Conservation (phyloP, 2,888 invertebrate species). For the Orthonevra nobilis region DNA sequence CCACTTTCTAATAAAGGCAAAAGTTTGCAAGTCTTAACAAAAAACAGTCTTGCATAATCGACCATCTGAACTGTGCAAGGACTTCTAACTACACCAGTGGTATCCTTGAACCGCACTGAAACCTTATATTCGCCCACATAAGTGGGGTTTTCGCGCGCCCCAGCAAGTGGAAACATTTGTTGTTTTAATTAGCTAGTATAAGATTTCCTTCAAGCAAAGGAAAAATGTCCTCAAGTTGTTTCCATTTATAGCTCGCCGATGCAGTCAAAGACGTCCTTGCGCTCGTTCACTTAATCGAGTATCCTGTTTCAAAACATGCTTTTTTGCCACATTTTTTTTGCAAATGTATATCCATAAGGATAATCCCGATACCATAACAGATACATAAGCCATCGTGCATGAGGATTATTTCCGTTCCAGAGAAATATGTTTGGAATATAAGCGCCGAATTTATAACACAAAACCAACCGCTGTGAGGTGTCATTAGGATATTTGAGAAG, state of each 20-base stretch:
- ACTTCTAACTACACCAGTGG: not conserved
- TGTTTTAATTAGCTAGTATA: conserved; percentile 18
- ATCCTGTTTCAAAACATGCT: not conserved
- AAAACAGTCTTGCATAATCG: conserved; percentile 36
- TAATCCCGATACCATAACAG: not conserved
- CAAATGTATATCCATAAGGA: not conserved
- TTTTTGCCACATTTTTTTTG: not conserved
- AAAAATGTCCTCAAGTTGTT: not conserved
- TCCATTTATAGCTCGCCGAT: conserved; percentile 11
- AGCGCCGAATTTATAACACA: not conserved
- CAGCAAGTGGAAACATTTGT: conserved; percentile 23
- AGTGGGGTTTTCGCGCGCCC: not conserved
- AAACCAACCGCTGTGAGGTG: too few species aligned
- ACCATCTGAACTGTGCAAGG: conserved; percentile 5
- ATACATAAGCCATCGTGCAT: not conserved
- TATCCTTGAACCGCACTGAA: conserved; percentile 35
- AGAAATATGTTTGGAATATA: not conserved
- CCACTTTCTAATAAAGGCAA: not conserved
- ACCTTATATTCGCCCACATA: conserved; percentile 3
- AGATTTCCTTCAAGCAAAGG: conserved; percentile 1
- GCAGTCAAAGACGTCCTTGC: not conserved
- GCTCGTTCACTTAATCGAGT: not conserved
- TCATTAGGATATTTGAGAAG: too few species aligned
- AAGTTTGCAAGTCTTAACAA: conserved; percentile 9
- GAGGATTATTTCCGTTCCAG: not conserved